Evolutionary conservation across 1,140 invertebrate genomes (phyloP).

Genomic region (Zaprionus africanus): DNA sequence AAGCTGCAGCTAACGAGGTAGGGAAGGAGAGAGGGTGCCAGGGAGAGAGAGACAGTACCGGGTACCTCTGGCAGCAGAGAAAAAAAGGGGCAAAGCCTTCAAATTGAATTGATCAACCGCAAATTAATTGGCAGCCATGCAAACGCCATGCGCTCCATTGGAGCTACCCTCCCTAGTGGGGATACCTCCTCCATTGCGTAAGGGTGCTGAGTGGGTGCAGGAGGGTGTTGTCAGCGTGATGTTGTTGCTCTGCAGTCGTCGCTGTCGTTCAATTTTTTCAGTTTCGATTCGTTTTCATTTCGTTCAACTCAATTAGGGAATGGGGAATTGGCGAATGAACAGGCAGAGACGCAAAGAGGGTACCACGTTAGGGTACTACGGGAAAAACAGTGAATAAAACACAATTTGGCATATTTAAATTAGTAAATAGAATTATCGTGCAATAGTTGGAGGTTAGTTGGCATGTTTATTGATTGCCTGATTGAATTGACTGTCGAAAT

Average conservation of each 20-base stretch:
- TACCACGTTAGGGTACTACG: not conserved
- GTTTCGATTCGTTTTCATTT: conserved; percentile 57
- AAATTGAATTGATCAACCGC: conserved; percentile 84
- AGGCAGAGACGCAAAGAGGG: not conserved
- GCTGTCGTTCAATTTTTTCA: conserved; percentile 29
- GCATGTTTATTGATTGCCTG: conserved; percentile 80
- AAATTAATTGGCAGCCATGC: conserved; percentile 83
- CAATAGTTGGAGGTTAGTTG: conserved; percentile 69
- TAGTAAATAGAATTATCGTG: conserved; percentile 78
- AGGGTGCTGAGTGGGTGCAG: conserved; percentile 12
- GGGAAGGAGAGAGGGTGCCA: not conserved
- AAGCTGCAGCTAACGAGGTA: conserved; percentile 7
- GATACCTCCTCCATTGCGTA: conserved; percentile 11
- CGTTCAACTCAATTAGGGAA: conserved; percentile 73
- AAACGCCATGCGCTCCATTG: conserved; percentile 61
- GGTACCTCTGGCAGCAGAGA: not conserved
- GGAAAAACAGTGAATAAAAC: conserved; percentile 54
- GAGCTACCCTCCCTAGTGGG: conserved; percentile 6
- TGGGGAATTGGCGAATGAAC: not conserved
- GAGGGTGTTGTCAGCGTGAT: not conserved
- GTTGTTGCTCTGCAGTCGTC: not conserved
- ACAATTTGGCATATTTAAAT: conserved; percentile 82
- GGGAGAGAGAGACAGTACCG: conserved; percentile 4
- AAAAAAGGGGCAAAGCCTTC: conserved; percentile 55
- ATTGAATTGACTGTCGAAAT: conserved; percentile 69